Percentiles rank a stretch among this genome's conserved stretches.
Conservation (phyloP, 2,797 vertebrate species). For the Limosa lapponica region DNA sequence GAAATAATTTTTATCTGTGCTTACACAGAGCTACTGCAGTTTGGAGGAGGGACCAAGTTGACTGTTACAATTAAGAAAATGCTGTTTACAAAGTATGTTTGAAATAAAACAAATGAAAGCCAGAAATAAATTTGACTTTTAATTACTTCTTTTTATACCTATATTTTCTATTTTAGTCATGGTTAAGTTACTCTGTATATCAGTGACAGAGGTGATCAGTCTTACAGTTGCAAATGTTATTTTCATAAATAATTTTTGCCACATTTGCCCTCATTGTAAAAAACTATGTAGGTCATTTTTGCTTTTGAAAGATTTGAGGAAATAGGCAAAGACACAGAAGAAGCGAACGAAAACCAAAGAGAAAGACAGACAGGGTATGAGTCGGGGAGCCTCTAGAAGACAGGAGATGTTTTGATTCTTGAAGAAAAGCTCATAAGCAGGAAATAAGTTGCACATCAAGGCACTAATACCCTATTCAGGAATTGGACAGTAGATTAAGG, state of each 20-base stretch:
- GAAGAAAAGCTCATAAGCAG: background rate
- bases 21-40: background rate
- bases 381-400: background rate
- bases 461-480: background rate
- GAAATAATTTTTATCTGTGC: background rate
- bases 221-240: background rate
- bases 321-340: background rate
- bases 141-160: background rate
- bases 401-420: background rate
- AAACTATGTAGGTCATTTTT: background rate
- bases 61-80: background rate
- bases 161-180: background rate
- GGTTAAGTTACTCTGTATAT: background rate
- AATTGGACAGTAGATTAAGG: background rate
- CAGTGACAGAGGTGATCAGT: background rate
- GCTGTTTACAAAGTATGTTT: background rate
- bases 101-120: background rate
- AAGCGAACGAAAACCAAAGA: background rate
- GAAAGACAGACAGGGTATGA: background rate
- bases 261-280: background rate
- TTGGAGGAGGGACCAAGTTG: background rate
- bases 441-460: background rate
- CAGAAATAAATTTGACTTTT: background rate
- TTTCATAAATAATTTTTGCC: background rate
- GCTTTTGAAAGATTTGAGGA: background rate